phyloP scores from a whole-genome alignment of 2,888 invertebrate genomes.

The Eledona agricola region DNA sequence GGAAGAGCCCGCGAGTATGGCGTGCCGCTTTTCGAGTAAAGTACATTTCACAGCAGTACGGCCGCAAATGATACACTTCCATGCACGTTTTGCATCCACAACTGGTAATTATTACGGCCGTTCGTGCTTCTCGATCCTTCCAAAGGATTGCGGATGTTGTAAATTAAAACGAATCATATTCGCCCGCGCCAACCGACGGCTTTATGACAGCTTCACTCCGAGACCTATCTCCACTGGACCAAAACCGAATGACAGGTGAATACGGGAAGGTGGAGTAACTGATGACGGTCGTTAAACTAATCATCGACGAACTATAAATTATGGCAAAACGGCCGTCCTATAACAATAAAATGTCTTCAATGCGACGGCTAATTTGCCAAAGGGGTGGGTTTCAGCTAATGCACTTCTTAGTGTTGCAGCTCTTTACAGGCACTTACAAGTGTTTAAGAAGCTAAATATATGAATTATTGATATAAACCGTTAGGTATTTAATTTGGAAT shows the following conservation, averaged over 20 bases:
- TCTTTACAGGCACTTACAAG: too few species aligned
- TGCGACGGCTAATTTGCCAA: too few species aligned
- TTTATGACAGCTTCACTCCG: conserved; percentile 32
- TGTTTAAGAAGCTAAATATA: too few species aligned
- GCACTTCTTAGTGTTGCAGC: too few species aligned
- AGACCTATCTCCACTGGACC: conserved; percentile 18
- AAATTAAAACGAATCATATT: conserved; percentile 40
- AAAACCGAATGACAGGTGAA: conserved; percentile 27
- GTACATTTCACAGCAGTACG: conserved; percentile 31
- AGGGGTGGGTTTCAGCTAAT: too few species aligned
- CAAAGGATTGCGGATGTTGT: conserved; percentile 39
- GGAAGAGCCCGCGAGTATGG: conserved; percentile 2
- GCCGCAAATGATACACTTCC: conserved; percentile 42
- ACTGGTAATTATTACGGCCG: conserved; percentile 35
- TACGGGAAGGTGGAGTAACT: conserved; percentile 11
- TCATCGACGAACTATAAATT: conserved; percentile 32
- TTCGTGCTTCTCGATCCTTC: conserved; percentile 40
- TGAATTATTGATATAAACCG: too few species aligned
- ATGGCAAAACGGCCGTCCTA: conserved; percentile 18
- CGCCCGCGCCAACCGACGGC: conserved; percentile 22
- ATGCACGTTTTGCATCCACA: conserved; percentile 40
- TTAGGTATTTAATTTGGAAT: too few species aligned
- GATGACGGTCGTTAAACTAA: conserved; percentile 31
- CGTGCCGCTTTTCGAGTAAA: conserved; percentile 29
- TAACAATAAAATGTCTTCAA: conserved; percentile 26